Percentiles rank a stretch among this genome's conserved stretches.
Evolutionary conservation across 2,113 vertebrate genomes (phyloP).

Genomic region (Candoia aspera): DNA sequence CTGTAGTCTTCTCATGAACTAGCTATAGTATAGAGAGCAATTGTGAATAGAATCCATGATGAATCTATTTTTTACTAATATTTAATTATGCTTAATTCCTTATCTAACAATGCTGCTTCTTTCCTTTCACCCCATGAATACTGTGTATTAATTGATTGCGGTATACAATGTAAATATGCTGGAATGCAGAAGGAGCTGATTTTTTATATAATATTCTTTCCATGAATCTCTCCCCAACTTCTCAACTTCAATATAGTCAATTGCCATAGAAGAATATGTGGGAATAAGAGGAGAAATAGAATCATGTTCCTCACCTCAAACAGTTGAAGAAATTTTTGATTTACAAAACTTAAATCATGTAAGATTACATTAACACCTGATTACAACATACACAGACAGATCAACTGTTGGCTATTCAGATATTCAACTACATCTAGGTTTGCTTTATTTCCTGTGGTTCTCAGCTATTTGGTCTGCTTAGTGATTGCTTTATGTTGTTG

Average conservation of each 20-base stretch:
- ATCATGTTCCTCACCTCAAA: not conserved
- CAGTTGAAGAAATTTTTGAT: not conserved
- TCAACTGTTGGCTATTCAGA: not conserved
- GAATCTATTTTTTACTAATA: not conserved
- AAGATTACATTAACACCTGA: not conserved
- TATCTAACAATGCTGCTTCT: no score
- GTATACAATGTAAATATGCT: not conserved
- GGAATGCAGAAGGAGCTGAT: not conserved
- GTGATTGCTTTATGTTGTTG: not conserved
- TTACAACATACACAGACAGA: conserved; percentile 24
- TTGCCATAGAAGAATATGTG: not conserved
- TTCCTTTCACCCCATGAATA: not conserved
- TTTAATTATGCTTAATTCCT: not conserved
- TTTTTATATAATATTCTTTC: conserved; percentile 6
- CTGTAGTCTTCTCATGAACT: not conserved
- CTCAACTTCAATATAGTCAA: not conserved
- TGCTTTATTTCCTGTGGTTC: not conserved
- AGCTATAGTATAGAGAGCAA: not conserved
- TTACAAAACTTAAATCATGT: not conserved
- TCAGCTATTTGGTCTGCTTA: not conserved
- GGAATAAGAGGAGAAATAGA: not conserved
- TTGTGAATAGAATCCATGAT: not conserved
- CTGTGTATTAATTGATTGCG: not conserved
- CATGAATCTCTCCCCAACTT: not conserved
- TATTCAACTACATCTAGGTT: not conserved